Conservation (phyloP, 2,113 vertebrate genomes). For the Siphamia tubifer region DNA sequence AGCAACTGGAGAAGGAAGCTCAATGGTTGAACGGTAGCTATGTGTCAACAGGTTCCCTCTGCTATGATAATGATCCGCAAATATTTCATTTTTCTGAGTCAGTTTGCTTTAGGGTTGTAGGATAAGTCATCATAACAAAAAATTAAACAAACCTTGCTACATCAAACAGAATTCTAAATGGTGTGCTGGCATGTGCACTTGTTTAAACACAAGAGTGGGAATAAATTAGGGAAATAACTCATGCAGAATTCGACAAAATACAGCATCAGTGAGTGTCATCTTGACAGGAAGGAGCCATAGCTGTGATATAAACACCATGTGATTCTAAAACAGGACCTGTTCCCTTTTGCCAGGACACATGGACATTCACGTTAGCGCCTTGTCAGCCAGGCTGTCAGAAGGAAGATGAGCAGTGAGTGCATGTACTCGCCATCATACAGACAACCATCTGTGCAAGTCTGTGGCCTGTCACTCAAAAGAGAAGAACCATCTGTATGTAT, state of each 20-base stretch:
- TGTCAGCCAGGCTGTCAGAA: constrained; percentile 41
- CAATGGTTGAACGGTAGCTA: background rate
- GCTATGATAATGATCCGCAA: background rate
- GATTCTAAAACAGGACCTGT: background rate
- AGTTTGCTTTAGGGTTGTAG: background rate
- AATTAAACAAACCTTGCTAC: background rate
- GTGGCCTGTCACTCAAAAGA: constrained; percentile 7
- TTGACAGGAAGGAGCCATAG: background rate
- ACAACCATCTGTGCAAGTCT: constrained; percentile 37
- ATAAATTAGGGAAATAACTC: background rate
- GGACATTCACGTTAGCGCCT: constrained; percentile 51
- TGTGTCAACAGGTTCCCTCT: constrained; percentile 5
- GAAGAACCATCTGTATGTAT: background rate
- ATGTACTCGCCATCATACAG: constrained; percentile 1
- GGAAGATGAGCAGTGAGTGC: background rate
- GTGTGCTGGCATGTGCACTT: background rate
- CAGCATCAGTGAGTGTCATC: background rate
- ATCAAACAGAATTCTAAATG: background rate
- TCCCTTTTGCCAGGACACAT: constrained; percentile 23
- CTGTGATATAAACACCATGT: background rate
- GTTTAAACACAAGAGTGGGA: background rate
- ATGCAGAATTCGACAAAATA: background rate
- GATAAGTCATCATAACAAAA: background rate
- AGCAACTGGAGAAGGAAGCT: background rate
- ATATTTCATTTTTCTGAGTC: background rate